Evolutionary conservation across 2,113 vertebrate species (phyloP).

Genomic region (Lycaon pictus): DNA sequence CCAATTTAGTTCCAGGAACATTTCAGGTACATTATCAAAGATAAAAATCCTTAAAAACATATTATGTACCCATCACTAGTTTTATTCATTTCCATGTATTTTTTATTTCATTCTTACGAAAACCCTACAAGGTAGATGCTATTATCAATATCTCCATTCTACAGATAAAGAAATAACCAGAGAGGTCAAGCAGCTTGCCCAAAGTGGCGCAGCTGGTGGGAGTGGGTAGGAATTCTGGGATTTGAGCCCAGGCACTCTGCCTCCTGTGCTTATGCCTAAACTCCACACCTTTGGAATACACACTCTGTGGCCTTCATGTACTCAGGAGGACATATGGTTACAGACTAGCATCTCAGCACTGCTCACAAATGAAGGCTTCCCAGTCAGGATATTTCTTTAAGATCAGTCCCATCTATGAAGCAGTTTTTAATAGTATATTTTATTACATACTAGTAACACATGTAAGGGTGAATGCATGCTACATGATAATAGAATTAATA

Average conservation of each 20-base stretch:
- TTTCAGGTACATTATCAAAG: slow-evolving; percentile 9
- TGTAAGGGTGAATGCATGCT: not conserved
- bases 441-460: not conserved
- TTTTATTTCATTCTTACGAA: not conserved
- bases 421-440: not conserved
- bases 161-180: not conserved
- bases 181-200: not conserved
- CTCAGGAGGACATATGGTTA: not conserved
- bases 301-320: not conserved
- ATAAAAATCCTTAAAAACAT: not conserved
- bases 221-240: not conserved
- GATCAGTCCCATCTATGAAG: not conserved
- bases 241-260: not conserved
- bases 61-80: not conserved
- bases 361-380: not conserved
- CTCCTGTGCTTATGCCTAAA: rapidly evolving
- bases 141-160: not conserved
- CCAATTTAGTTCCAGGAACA: not conserved
- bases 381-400: not conserved
- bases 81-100: not conserved
- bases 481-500: not conserved
- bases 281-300: not conserved
- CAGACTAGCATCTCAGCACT: not conserved
- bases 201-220: not conserved
- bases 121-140: not conserved